These are phyloP conservation scores for Ennomos quercinarius DNA, from an alignment of 2,888 invertebrate species.

Conservation along the genomic window DNA sequence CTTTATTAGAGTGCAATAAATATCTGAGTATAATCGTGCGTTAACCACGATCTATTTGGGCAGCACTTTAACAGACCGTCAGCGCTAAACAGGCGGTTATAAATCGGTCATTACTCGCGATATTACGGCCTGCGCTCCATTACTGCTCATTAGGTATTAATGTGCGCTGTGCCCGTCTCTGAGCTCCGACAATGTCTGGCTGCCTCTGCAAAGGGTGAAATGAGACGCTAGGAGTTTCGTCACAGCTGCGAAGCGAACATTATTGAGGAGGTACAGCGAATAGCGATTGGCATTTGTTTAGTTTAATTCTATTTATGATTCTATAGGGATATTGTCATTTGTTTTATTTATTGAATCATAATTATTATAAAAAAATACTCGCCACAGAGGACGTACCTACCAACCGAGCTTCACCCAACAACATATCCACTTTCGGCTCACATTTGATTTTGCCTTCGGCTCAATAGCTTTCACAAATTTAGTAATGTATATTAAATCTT, in stretches of 20 bases:
- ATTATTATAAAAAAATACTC: too few species aligned
- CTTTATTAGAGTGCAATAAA: constrained; percentile 6
- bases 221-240: neutral
- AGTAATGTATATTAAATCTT: too few species aligned
- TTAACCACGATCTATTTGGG: constrained; percentile 26
- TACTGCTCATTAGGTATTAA: constrained; percentile 72
- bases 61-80: constrained; percentile 28
- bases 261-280: neutral
- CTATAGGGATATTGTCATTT: too few species aligned
- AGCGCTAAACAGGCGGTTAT: constrained; percentile 29
- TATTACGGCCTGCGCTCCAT: constrained; percentile 56
- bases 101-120: constrained; percentile 43
- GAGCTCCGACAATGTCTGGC: constrained; percentile 3
- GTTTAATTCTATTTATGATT: too few species aligned
- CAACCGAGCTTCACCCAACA: too few species aligned
- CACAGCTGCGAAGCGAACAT: constrained; percentile 1
- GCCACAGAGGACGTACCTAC: too few species aligned
- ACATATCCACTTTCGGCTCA: too few species aligned
- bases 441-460: too few species aligned
- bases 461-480: too few species aligned
- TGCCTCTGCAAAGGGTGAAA: neutral
- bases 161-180: constrained; percentile 34
- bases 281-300: too few species aligned
- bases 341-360: too few species aligned
- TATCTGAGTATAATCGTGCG: constrained; percentile 33